Base-by-base conservation (phyloP, 2,797 vertebrate species). In the Enteromius viviparus region DNA sequence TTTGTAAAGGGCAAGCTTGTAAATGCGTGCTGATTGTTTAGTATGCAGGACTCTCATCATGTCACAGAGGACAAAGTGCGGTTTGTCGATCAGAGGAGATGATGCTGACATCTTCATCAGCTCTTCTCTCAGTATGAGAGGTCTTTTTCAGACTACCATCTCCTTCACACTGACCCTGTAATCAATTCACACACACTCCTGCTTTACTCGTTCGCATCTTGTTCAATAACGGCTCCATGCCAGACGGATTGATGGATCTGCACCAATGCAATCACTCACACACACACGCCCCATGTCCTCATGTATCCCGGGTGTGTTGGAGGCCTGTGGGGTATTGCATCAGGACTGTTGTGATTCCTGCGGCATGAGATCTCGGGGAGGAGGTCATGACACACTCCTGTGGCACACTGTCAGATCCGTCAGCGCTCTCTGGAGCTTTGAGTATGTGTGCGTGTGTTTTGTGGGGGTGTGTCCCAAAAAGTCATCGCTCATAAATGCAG, bases 401-500 rank as follows among this genome's bases (percentile, higher is more conserved):
- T 69, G 78, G 29, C 58, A 74, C 66, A 72, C 69, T 84, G 78
- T 77, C 71, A 80, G 23, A 83, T 76, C 23, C 19, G 17, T 84
- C 79, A 76, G 55, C 15, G 9, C 26, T 70, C 75, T 79, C 60
- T 65, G 68, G 55, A 74, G 82, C 72, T 66, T 32, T 82, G 23
- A 5, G 26, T 26, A 26, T 69, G 23, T 23, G 49, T 19, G 26
- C 14, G 71, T 40, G 23, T 69, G 76, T 80, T 80, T 17, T 80
- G 53, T 78, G 11, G 62, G 42, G 60, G 64, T 62, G 58, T 72
- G 55, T 74, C 58, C 72, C 15, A 82, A 87, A 87, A 88, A 89
- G 81, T 34, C 29, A 81, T 86, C 83, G 72, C 89, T 87, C 86
- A 88, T 91, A 89, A 93, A 92, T 91, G 89, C 65, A 89, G 85